Percentiles rank a stretch among this genome's conserved stretches.
Evolutionary conservation across 2,888 invertebrate species (phyloP).

Genomic region (Helicoverpa assulta): DNA sequence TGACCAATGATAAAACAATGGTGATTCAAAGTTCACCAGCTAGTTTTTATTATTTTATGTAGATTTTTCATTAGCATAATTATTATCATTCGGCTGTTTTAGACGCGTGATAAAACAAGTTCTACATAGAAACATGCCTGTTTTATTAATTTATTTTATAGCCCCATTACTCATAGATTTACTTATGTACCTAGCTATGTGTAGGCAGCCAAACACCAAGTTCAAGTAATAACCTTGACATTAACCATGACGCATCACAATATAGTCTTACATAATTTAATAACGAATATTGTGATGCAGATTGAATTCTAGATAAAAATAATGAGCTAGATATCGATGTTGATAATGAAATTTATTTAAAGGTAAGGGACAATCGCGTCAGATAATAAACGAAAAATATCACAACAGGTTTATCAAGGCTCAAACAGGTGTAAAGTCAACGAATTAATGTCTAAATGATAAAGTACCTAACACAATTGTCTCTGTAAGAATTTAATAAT

Average conservation of each 20-base stretch:
- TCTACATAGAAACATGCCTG: background rate
- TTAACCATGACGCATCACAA: slow-evolving; percentile 21
- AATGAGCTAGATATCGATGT: slow-evolving; percentile 2
- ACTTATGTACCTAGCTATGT: slow-evolving; percentile 5
- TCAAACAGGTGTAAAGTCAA: slow-evolving; percentile 21
- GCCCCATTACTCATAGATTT: slow-evolving; percentile 5
- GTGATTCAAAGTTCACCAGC: too few species aligned
- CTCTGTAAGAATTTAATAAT: slow-evolving; percentile 5
- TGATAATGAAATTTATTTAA: background rate
- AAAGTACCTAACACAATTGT: slow-evolving; percentile 25
- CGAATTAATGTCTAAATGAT: slow-evolving; percentile 28
- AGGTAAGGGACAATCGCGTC: background rate
- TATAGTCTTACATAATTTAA: slow-evolving; percentile 6
- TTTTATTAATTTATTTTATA: background rate
- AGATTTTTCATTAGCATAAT: background rate
- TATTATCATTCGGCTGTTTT: background rate
- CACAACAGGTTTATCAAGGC: background rate
- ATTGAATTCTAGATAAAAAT: background rate
- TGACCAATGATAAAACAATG: too few species aligned
- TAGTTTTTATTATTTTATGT: background rate
- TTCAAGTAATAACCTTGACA: slow-evolving; percentile 39
- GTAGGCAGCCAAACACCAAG: slow-evolving; percentile 26
- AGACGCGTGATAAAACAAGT: too few species aligned
- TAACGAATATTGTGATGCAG: slow-evolving; percentile 7
- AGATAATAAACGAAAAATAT: slow-evolving; percentile 12